Base-by-base conservation (phyloP, 2,113 vertebrate species). In the Phoenicopterus ruber region DNA sequence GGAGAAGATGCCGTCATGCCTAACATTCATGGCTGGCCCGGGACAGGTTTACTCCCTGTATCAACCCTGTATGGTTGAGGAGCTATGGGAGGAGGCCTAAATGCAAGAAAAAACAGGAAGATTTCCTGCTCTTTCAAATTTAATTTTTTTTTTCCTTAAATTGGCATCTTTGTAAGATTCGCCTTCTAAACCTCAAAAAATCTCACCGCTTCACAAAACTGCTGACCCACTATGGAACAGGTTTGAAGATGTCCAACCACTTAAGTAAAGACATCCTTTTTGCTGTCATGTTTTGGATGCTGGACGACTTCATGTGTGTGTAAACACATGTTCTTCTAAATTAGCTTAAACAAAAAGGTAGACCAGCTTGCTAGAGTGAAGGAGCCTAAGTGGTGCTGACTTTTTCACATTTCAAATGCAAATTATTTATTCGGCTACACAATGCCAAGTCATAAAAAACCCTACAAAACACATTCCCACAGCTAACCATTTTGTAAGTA, bases 351-450 rank as follows among this genome's bases (percentile, higher is more conserved):
- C 46, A 87, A 71, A 92, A 83, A 80, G 32, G 15, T 26, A 76
- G 70, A 61, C 11, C 58, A 80, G 46, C 40, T 73, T 62, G 34
- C 44, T 70, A 55, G 26, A 81, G 32, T 10, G 61, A 80, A 70
- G 72, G 67, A 91, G 17, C 18, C 63, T 40, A 94, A 88, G 86
- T 10, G 49, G 28, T 76, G 55, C 62, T 94, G 81, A 73, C 40
- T 88, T 93, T 58, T 95, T 69, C 87, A 76, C 26, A 62, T 91
- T 91, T 95, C 70, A 94, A 76, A 95, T 84, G 83, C 77, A 95
- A 97, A 92, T 93, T 80, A 76, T 92, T 93, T 93, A 93, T 89
- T 94, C 89, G 94, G 71, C 38, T 58, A 46, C 59, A 78, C 26
- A 71, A 78, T 36, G 50, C 21, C 55, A 88, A 88, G 65, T 36